Evolutionary conservation across 2,113 vertebrate species (phyloP).

Genomic region (Uropsilus gracilis): DNA sequence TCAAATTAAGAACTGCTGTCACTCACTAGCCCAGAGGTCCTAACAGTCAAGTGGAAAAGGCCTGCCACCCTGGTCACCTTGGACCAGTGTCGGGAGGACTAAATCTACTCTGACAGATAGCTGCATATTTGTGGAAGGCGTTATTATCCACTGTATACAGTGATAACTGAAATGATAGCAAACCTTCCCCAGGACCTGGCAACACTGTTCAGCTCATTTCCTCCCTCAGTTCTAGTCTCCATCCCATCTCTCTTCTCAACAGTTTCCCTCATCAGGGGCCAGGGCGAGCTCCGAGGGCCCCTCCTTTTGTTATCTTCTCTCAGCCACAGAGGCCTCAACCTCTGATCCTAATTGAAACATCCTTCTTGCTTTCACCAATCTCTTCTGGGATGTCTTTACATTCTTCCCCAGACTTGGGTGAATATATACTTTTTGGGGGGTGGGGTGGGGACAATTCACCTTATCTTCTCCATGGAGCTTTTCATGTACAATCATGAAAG

Average conservation of each 20-base stretch:
- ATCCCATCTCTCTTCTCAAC: not conserved
- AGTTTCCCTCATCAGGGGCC: not conserved
- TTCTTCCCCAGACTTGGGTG: not conserved
- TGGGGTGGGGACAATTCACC: not conserved
- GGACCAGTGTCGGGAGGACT: not conserved
- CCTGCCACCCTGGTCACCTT: not conserved
- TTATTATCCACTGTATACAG: not conserved
- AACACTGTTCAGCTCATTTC: not conserved
- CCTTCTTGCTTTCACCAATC: not conserved
- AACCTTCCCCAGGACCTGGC: not conserved
- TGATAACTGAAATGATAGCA: not conserved
- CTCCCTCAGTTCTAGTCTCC: not conserved
- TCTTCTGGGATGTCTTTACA: not conserved
- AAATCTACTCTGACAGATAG: constrained; percentile 1
- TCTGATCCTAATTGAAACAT: not conserved
- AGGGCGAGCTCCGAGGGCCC: not conserved
- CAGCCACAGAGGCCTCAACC: not conserved
- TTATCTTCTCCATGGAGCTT: not conserved
- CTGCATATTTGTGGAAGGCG: not conserved
- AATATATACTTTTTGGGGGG: not conserved
- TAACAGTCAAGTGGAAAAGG: not conserved
- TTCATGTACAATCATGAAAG: not conserved
- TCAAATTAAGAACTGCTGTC: not conserved
- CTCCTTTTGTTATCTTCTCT: not conserved
- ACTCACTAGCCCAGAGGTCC: not conserved